phyloP scores from a whole-genome alignment of 2,113 vertebrate genomes.

The Picathartes gymnocephalus region DNA sequence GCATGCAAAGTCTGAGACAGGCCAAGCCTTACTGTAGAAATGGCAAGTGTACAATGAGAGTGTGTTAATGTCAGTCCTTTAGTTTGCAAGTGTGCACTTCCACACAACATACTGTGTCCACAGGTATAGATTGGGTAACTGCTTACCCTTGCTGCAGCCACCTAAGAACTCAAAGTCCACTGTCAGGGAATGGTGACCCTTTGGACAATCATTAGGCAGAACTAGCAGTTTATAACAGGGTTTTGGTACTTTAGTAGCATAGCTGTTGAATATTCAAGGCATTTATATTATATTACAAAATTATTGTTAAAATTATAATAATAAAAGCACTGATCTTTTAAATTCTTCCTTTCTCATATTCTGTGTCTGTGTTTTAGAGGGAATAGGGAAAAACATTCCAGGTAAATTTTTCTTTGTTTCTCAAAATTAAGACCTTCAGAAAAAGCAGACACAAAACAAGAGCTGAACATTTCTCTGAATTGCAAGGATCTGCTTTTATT shows the following conservation, averaged over 20 bases:
- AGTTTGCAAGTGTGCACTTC: background rate
- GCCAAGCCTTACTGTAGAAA: background rate
- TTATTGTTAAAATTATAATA: background rate
- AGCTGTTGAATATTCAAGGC: background rate
- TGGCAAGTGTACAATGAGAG: background rate
- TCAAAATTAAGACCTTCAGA: background rate
- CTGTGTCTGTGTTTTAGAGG: background rate
- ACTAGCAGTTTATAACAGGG: background rate
- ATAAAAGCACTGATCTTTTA: background rate
- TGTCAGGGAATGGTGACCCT: background rate
- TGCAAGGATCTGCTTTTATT: background rate
- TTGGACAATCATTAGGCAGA: background rate
- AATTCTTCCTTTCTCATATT: background rate
- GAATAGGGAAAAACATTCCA: background rate
- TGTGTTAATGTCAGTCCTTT: fast-evolving
- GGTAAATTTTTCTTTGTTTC: background rate
- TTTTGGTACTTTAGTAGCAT: background rate
- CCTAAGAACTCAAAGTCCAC: background rate
- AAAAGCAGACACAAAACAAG: background rate
- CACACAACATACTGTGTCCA: background rate
- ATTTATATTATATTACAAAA: background rate
- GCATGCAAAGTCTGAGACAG: fast-evolving
- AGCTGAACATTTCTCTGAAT: background rate
- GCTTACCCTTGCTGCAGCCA: background rate
- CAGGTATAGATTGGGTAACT: background rate